Evolutionary conservation across 2,113 vertebrate species (phyloP), one percentile per base, ranked within the genome.

Genomic region (Panthera tigris): DNA sequence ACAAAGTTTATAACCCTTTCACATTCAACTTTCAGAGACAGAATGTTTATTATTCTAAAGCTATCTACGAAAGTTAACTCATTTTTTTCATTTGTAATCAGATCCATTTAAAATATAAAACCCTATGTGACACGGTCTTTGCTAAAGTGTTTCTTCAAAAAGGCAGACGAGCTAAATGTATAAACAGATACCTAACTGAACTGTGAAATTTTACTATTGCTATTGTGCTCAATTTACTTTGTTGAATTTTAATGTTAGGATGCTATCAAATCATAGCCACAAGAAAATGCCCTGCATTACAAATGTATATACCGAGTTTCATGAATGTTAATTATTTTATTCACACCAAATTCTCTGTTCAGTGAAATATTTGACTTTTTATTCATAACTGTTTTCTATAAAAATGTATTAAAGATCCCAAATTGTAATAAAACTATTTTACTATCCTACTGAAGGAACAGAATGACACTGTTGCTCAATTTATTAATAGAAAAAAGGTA

Each of bases 221-320:
- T 94, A 29, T 89, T 96, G 86, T 97, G 76, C 15, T 97, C 84
- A 74, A 95, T 98, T 97, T 95, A 39, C 89, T 97, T 97, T 81
- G 90, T 36, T 97, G 90, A 82, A 97, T 98, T 98, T 98, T 97
- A 97, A 91, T 94, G 73, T 89, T 88, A 91, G 79, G 94, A 97
- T 81, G 76, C 65, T 96, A 89, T 85, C 94, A 94, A 88, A 83
- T 86, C 31, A 27, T 15, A 98, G 66, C 74, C 52, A 13, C 14
- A 68, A 97, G 86, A 96, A 94, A 96, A 76, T 61, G 68, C 15
- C 69, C 95, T 97, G 97, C 88, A 97, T 97, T 97, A 80, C 95
- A 98, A 97, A 97, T 29, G 1, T 29, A 9, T 80, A 19, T 33
- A 6, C 0, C 41, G 39, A 97, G 95, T 90, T 80, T 27, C 94